Evolutionary conservation across 2,797 vertebrate species (phyloP), one percentile per base, ranked within the genome.

Genomic region (Sandelia bainsii): DNA sequence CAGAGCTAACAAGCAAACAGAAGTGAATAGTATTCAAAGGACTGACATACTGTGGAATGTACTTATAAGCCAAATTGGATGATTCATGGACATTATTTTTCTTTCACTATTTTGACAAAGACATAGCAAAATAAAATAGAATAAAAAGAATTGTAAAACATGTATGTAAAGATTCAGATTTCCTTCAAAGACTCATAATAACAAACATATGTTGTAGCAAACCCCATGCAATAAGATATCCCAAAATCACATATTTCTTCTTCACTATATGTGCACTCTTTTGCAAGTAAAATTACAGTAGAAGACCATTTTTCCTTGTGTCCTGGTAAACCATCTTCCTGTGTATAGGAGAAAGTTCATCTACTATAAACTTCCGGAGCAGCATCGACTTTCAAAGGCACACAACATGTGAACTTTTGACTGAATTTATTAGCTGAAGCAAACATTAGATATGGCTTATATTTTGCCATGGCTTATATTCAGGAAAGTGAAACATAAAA

Each of bases 381-480:
- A 68, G 40, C 69, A 68, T 62, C 11, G 5, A 57, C 37, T 69
- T 69, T 81, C 40, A 72, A 81, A 83, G 27, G 45, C 72, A 65
- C 23, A 22, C 23, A 44, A 59, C 34, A 39, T 8, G 19, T 75
- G 59, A 70, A 82, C 83, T 74, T 74, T 69, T 69, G 62, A 82
- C 72, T 51, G 50, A 80, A 76, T 80, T 72, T 62, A 66, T 57
- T 62, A 64, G 27, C 37, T 29, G 39, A 68, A 75, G 42, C 60
- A 53, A 66, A 49, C 39, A 29, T 75, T 49, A 59, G 62, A 71
- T 81, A 37, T 78, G 57, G 23, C 44, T 78, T 81, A 81, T 82
- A 75, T 75, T 86, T 83, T 54, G 44, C 53, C 3, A 48, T 54
- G 64, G 53, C 87, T 83, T 86, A 81, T 80, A 83, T 77, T 77